Evolutionary conservation across 2,888 invertebrate species (phyloP), one percentile per base, ranked within the genome.

Genomic region (Clepsis dumicolana): DNA sequence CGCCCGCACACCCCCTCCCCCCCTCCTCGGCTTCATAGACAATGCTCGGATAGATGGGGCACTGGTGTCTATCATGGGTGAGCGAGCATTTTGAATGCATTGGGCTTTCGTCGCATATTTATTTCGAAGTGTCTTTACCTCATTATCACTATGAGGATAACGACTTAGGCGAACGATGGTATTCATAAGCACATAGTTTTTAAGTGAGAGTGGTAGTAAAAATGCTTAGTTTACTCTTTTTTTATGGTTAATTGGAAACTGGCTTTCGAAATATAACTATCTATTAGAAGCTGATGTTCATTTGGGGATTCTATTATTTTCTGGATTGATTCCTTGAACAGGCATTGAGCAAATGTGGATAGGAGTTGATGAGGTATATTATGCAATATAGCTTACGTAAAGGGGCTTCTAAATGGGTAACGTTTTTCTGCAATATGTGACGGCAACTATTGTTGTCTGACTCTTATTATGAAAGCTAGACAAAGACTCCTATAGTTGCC

Each of bases 1-100:
- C 60, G 77, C 79, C 77, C 75, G 77, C 79, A 72, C 77, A 77
- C 72, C 78, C 80, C 73, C 75, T 59, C 57, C 66, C 62, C 72
- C 70, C 72, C 74, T 54, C 24, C 64, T 21, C 60, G 41, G 59
- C 25, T 32, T 29, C 70, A 67, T 64, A 60, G 63, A 59, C 67
- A 60, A 63, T 64, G 59, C 44, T 27, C 62, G 57, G 24, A 54
- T 48, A 70, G 65, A 68, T 56, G 63, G 63, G 68, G 25, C 68
- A 64, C 62, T 56, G 56, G 56, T 56, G 56, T 67, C 67, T 57
- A 67, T 50, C 56, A 67, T 48, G 66, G 62, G 25, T 66, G 62
- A 67, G 48, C 60, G 54, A 44, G 61, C 60, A 41, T 66, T 65
- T 65, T 54, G 25, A 66, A 61, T 66, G 66, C 61, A 66, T 24